Base-by-base conservation (phyloP, 2,888 invertebrate genomes). In the Synergus japonicus region DNA sequence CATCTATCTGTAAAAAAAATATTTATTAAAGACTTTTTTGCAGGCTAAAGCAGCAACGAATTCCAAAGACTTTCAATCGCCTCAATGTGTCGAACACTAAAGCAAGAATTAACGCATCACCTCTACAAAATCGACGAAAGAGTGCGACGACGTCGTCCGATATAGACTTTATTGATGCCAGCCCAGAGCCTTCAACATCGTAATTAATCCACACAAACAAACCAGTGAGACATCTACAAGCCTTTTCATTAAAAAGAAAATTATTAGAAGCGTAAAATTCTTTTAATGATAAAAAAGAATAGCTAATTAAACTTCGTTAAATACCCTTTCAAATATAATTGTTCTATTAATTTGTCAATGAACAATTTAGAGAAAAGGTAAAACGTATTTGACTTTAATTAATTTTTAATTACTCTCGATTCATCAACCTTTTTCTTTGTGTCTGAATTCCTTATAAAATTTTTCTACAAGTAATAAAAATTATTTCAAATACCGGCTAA, bases 61-160 rank as follows among this genome's bases (percentile, higher is more conserved):
- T 49, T 67, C 78, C 82, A 64, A 86, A 84, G 76, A 76, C 83
- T 18, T 86, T 83, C 67, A 88, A 86, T 54, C 87, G 87, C 49
- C 85, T 92, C 80, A 89, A 85, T 77, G 90, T 92, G 37, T 91
- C 91, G 29, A 90, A 88, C 80, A 91, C 92, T 4, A 91, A 91
- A 81, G 89, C 91, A 4, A 88, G 92, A 63, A 89, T 92, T 76
- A 89, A 85, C 64, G 89, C 89, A 13, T 89, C 91, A 0, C 89
- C 91, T 1, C 84, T 83, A 29, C 83, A 83, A 13, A 86, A 84
- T 76, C 83, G 86, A 78, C 85, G 85, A 76, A 83, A 82, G 66
- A 83, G 84, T 77, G 63, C 78, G 63, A 69, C 67, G 49, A 64
- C 76, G 37, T 76, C 80, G 44, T 86, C 88, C 73, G 90, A 90